Evolutionary conservation across 2,113 vertebrate species (phyloP), one percentile per base, ranked within the genome.

Genomic region (Myotis davidii): DNA sequence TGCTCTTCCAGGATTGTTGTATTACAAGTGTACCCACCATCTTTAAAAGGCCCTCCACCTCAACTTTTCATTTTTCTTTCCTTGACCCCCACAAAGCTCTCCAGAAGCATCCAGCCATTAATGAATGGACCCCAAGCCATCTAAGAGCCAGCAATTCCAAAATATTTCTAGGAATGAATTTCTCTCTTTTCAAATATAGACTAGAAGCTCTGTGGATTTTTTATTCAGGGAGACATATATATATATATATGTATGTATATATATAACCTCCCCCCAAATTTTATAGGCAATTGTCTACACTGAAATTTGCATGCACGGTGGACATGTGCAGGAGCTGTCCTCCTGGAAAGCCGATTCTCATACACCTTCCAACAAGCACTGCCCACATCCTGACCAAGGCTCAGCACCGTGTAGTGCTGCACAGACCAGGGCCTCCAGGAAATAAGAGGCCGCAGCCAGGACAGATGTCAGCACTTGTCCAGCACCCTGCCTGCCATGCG

Each of bases 351-450:
- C 8, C 27, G 29, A 70, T 81, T 94, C 84, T 93, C 54, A 97
- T 70, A 42, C 59, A 94, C 93, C 95, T 97, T 97, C 87, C 56
- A 97, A 89, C 59, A 96, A 97, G 77, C 1, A 94, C 61, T 79
- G 96, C 94, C 95, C 94, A 96, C 92, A 94, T 95, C 91, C 94
- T 67, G 86, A 96, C 95, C 87, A 95, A 97, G 88, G 29, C 90
- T 95, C 95, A 94, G 69, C 61, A 83, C 84, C 94, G 42, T 90
- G 50, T 87, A 97, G 96, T 82, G 76, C 83, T 97, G 91, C 96
- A 90, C 67, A 96, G 94, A 94, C 73, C 70, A 74, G 56, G 94
- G 96, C 94, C 93, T 94, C 25, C 18, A 94, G 93, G 85, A 94
- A 90, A 70, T 52, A 85, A 97, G 88, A 82, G 65, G 88, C 61